Conservation (phyloP, 2,113 vertebrate genomes). For the Psophia crepitans region DNA sequence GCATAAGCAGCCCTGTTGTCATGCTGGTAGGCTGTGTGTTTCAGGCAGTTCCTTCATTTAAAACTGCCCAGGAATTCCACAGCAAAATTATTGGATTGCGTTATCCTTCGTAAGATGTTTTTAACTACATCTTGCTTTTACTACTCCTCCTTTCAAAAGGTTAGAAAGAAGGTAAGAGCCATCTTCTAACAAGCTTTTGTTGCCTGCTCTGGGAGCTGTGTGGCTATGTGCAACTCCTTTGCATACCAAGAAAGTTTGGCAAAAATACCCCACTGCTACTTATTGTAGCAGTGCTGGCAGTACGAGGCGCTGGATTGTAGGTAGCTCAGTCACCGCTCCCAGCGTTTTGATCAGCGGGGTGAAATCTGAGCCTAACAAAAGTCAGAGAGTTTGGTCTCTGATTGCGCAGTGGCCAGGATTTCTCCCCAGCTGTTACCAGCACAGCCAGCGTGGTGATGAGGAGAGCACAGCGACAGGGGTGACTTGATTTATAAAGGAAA, state of each 20-base stretch:
- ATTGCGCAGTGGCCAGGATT: background rate
- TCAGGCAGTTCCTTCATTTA: background rate
- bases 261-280: background rate
- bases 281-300: background rate
- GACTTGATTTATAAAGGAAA: background rate
- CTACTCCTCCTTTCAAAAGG: background rate
- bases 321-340: background rate
- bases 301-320: background rate
- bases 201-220: background rate
- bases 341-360: background rate
- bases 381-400: slow-evolving; percentile 43
- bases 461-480: rapidly evolving
- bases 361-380: slow-evolving; percentile 23
- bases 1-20: background rate
- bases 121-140: background rate
- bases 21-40: background rate
- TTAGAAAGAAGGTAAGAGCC: background rate
- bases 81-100: background rate
- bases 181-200: background rate
- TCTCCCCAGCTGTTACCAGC: slow-evolving; percentile 25
- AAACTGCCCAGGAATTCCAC: background rate
- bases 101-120: background rate
- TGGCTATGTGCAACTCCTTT: background rate
- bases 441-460: background rate
- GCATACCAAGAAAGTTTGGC: background rate